These are phyloP conservation scores for Diloba caeruleocephala DNA, from an alignment of 2,888 invertebrate genomes.

Conservation along the genomic window DNA sequence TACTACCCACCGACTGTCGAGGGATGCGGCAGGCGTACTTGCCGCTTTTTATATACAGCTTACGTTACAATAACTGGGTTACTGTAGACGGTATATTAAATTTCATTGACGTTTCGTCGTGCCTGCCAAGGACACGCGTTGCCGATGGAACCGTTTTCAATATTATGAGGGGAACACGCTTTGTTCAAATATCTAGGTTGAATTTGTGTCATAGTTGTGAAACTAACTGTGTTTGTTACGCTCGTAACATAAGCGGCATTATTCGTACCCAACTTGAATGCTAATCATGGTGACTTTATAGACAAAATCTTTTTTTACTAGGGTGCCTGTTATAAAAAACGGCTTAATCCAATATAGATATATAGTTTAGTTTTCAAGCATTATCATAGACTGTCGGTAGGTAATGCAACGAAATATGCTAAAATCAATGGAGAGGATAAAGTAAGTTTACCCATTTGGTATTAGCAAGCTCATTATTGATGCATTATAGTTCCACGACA, in stretches of 20 bases:
- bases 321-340: conserved; percentile 3
- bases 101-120: conserved; percentile 83
- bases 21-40: conserved; percentile 75
- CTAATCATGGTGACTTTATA: conserved; percentile 14
- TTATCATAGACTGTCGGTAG: not conserved
- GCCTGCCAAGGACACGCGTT: conserved; percentile 82
- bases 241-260: conserved; percentile 36
- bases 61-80: conserved; percentile 85
- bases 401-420: too few species aligned
- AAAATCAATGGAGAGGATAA: too few species aligned
- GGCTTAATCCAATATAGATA: conserved; percentile 1
- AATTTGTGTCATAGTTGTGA: conserved; percentile 58
- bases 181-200: conserved; percentile 63
- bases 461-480: conserved; percentile 67
- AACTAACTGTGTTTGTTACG: conserved; percentile 59
- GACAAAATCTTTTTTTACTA: conserved; percentile 9
- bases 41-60: conserved; percentile 76
- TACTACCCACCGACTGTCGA: conserved; percentile 70
- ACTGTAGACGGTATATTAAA: conserved; percentile 83
- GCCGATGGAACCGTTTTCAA: conserved; percentile 70
- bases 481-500: conserved; percentile 68
- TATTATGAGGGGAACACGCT: conserved; percentile 64
- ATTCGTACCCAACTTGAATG: conserved; percentile 36
- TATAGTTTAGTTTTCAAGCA: not conserved
- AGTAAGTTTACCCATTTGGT: too few species aligned